Percentiles rank a stretch among this genome's conserved stretches.
These are phyloP conservation scores for Speoplatyrhinus poulsoni DNA, from an alignment of 2,113 vertebrate genomes.

Conservation along the genomic window DNA sequence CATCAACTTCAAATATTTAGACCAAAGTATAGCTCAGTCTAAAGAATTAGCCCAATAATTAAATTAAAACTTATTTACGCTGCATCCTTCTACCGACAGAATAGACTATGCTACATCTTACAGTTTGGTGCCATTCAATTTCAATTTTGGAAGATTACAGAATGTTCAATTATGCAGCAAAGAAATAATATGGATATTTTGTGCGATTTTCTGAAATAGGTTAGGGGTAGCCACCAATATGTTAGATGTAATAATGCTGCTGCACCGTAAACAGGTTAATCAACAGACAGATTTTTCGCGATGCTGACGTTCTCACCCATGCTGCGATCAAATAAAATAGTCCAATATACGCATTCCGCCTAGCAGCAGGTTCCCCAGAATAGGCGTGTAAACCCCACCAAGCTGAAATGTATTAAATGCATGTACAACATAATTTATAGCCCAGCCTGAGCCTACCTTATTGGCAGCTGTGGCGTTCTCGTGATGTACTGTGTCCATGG, in stretches of 20 bases:
- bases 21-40: not conserved
- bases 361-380: slow-evolving; percentile 23
- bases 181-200: not conserved
- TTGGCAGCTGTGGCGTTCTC: slow-evolving; percentile 43
- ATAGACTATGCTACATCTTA: not conserved
- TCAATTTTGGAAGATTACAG: not conserved
- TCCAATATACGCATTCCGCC: slow-evolving; percentile 34
- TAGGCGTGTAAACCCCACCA: not conserved
- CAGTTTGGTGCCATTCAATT: not conserved
- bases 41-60: not conserved
- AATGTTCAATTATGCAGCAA: not conserved
- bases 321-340: slow-evolving; percentile 43
- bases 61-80: not conserved
- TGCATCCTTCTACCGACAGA: not conserved
- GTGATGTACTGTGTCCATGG: slow-evolving; percentile 36
- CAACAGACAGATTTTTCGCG: slow-evolving; percentile 32
- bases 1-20: not conserved
- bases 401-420: not conserved
- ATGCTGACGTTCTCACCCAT: slow-evolving; percentile 46
- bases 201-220: not conserved
- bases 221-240: not conserved
- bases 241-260: slow-evolving; percentile 20
- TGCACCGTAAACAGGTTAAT: slow-evolving; percentile 29
- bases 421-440: not conserved
- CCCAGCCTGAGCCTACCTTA: slow-evolving; percentile 46